These are phyloP conservation scores for Cactoblastis cactorum DNA, from an alignment of 2,888 invertebrate species.

Conservation along the genomic window DNA sequence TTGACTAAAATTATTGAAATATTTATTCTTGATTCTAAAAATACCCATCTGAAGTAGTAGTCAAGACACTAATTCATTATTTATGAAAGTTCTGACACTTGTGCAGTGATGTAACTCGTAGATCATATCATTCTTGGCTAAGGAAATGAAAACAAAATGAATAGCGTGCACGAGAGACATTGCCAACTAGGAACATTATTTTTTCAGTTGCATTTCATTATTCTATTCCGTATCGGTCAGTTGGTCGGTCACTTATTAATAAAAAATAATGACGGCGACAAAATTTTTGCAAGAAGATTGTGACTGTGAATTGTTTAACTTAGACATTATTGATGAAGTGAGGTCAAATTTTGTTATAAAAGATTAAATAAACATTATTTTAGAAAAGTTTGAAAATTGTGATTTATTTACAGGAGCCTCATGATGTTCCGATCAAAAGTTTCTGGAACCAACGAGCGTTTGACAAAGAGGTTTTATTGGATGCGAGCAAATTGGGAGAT, in stretches of 20 bases:
- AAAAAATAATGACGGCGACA: conserved; percentile 26
- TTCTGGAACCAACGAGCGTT: conserved; percentile 49
- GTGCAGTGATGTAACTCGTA: conserved; percentile 27
- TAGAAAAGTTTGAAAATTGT: conserved; percentile 18
- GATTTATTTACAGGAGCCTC: conserved; percentile 47
- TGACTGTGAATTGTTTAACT: conserved; percentile 22
- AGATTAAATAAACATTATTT: conserved; percentile 9
- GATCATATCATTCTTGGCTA: conserved; percentile 34
- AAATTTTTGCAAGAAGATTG: conserved; percentile 19
- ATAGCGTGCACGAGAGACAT: conserved; percentile 24
- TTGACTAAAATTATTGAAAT: conserved; percentile 1
- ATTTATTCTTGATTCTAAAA: background rate
- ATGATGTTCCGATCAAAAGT: conserved; percentile 47
- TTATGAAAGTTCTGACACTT: background rate
- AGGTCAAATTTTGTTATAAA: conserved; percentile 13
- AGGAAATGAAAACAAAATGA: conserved; percentile 33
- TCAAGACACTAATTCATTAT: too few relatives aligned
- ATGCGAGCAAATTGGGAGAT: conserved; percentile 81
- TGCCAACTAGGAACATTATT: conserved; percentile 41
- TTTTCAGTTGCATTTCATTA: conserved; percentile 38
- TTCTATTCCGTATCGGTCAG: conserved; percentile 31
- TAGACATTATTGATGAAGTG: conserved; percentile 26
- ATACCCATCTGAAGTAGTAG: background rate
- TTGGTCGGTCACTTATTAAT: conserved; percentile 34
- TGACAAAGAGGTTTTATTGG: conserved; percentile 66